phyloP scores from a whole-genome alignment of 2,113 vertebrate genomes.

The Morone saxatilis region DNA sequence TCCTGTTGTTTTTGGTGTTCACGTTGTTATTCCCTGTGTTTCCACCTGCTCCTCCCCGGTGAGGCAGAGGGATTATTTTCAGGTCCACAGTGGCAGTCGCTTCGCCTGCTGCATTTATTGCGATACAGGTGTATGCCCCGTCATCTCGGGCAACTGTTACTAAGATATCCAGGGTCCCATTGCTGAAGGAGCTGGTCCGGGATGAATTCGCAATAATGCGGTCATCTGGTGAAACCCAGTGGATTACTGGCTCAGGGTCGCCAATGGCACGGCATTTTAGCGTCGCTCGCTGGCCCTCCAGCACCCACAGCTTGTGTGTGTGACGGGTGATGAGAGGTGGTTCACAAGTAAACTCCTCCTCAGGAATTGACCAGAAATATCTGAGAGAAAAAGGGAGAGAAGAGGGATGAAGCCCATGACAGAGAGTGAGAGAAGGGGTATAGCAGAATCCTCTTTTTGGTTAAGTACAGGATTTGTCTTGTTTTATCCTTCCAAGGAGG shows the following conservation, averaged over 20 bases:
- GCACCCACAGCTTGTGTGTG: conserved; percentile 91
- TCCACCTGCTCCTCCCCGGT: conserved; percentile 85
- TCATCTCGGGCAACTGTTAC: conserved; percentile 90
- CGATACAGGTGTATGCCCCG: conserved; percentile 92
- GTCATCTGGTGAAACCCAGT: conserved; percentile 94
- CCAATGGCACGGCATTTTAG: conserved; percentile 91
- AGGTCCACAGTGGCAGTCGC: conserved; percentile 90
- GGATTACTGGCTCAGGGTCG: conserved; percentile 90
- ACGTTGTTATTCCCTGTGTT: conserved; percentile 69
- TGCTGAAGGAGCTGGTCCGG: conserved; percentile 88
- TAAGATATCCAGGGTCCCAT: conserved; percentile 91
- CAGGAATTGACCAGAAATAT: conserved; percentile 94
- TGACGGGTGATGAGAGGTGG: conserved; percentile 93
- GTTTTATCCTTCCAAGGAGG: not conserved
- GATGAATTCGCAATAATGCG: conserved; percentile 91
- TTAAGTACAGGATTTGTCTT: conserved; percentile 2
- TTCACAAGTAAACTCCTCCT: conserved; percentile 94
- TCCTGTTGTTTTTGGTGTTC: conserved; percentile 74
- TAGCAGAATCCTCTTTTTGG: not conserved
- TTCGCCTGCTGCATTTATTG: conserved; percentile 92
- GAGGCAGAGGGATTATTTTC: conserved; percentile 92
- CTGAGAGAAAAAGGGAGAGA: conserved; percentile 37
- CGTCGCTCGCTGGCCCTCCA: conserved; percentile 91
- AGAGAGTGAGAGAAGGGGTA: not conserved
- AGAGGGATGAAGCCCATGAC: not conserved